These are phyloP conservation scores for Pheucticus melanocephalus DNA, from an alignment of 2,113 vertebrate species.

Conservation along the genomic window DNA sequence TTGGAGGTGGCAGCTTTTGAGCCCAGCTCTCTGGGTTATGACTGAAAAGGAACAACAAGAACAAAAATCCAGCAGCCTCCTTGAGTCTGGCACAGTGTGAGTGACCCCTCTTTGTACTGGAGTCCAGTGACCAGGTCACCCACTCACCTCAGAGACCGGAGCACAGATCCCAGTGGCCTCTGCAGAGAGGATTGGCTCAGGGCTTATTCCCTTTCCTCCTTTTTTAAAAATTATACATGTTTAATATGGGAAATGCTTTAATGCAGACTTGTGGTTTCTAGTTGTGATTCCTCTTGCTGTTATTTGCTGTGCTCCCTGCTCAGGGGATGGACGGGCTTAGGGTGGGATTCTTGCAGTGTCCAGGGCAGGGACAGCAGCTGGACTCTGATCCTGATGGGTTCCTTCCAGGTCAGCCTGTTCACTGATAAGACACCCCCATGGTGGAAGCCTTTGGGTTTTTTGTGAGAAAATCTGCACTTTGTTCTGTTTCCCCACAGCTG, in stretches of 20 bases:
- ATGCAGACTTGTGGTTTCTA: neutral
- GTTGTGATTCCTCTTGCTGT: neutral
- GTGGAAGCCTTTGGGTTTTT: neutral
- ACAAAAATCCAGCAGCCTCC: neutral
- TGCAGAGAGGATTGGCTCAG: neutral
- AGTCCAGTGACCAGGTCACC: neutral
- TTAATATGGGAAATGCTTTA: neutral
- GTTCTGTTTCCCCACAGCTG: neutral
- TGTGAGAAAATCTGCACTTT: neutral
- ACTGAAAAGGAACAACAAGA: neutral
- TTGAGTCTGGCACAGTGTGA: accelerated
- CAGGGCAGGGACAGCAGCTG: neutral
- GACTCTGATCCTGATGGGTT: neutral
- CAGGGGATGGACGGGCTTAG: neutral
- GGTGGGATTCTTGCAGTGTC: neutral
- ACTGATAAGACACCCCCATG: neutral
- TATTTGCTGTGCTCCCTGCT: neutral
- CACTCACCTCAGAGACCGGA: neutral
- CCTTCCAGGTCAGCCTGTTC: neutral
- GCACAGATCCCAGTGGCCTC: neutral
- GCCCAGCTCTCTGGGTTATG: neutral
- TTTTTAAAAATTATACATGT: neutral
- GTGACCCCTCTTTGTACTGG: accelerated
- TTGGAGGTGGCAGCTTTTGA: neutral
- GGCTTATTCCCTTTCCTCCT: neutral